Evolutionary conservation across 2,888 invertebrate genomes (phyloP).

Genomic region (Drosophila testacea): DNA sequence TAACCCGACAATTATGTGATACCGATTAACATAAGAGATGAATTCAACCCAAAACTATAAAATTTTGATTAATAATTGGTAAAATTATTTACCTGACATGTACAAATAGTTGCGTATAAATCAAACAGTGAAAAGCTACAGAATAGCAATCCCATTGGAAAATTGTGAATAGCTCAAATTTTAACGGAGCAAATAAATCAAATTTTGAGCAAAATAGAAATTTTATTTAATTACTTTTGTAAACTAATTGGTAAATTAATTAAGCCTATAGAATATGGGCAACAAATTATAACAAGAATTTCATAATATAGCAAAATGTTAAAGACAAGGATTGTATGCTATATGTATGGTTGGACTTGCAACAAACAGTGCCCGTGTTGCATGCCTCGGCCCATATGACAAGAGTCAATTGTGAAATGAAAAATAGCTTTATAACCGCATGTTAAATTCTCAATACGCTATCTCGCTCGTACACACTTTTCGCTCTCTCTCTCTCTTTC

Average conservation of each 20-base stretch:
- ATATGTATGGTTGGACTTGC: background rate
- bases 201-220: background rate
- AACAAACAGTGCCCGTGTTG: constrained; percentile 1
- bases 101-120: background rate
- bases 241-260: constrained; percentile 21
- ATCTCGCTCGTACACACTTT: constrained; percentile 1
- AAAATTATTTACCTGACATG: background rate
- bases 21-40: too few relatives aligned
- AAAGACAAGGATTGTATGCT: constrained; percentile 1
- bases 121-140: background rate
- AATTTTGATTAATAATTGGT: background rate
- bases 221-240: constrained; percentile 16
- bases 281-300: constrained; percentile 1
- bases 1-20: too few relatives aligned
- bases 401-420: constrained; percentile 74
- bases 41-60: background rate
- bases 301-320: constrained; percentile 25
- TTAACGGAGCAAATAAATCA: constrained; percentile 10
- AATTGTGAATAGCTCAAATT: background rate
- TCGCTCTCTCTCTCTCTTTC: background rate
- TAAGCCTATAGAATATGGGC: background rate
- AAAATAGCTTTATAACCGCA: constrained; percentile 77
- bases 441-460: constrained; percentile 56
- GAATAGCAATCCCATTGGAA: background rate
- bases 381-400: constrained; percentile 35